phyloP scores from a whole-genome alignment of 2,113 vertebrate species.

The Athene noctua region DNA sequence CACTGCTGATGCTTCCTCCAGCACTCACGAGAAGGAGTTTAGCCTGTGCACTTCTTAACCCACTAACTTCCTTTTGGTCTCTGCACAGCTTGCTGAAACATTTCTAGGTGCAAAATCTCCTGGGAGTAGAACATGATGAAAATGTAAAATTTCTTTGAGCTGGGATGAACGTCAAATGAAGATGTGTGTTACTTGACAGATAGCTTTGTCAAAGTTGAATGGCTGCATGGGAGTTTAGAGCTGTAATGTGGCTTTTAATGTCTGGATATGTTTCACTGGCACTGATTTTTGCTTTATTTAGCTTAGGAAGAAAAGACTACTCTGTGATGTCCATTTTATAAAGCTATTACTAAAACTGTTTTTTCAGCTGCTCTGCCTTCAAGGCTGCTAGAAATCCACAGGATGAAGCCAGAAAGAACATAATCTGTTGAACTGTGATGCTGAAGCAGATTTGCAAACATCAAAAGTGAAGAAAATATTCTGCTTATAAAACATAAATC shows the following conservation, averaged over 20 bases:
- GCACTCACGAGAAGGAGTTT: neutral
- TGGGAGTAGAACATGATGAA: neutral
- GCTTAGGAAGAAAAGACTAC: neutral
- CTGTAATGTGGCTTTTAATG: neutral
- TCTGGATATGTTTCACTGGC: neutral
- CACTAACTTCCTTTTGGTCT: neutral
- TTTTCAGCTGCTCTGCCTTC: neutral
- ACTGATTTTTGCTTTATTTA: slow-evolving; percentile 5
- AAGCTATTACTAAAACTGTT: neutral
- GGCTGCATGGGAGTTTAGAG: neutral
- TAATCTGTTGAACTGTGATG: slow-evolving; percentile 13
- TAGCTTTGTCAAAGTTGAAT: neutral
- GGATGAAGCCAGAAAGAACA: neutral
- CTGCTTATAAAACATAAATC: slow-evolving; percentile 43
- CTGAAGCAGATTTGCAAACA: slow-evolving; percentile 18
- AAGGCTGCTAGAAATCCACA: neutral
- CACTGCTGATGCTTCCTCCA: neutral
- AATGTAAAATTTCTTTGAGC: neutral
- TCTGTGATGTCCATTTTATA: neutral
- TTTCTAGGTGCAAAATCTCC: neutral
- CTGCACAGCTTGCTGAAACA: neutral
- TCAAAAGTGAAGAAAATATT: slow-evolving; percentile 21
- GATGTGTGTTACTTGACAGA: neutral
- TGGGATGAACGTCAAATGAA: neutral
- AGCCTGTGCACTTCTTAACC: neutral